phyloP scores from a whole-genome alignment of 1,140 invertebrate genomes.

The Polyergus mexicanus region DNA sequence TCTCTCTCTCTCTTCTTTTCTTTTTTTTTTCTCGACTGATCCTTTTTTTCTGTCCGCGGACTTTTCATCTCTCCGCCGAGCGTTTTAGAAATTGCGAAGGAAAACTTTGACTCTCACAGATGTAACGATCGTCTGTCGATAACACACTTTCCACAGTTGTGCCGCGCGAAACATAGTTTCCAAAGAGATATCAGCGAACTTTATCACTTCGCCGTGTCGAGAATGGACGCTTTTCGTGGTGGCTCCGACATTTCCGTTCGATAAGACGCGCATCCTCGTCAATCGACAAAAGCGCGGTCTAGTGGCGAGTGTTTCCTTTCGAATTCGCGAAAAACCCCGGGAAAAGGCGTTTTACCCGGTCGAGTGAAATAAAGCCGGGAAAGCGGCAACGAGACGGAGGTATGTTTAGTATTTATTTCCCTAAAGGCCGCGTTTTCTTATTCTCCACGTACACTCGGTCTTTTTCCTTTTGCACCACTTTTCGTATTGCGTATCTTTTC shows the following conservation, averaged over 20 bases:
- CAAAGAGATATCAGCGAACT: constrained; percentile 59
- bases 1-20: not conserved
- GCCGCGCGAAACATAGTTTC: constrained; percentile 52
- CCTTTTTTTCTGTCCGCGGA: not conserved
- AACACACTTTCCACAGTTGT: constrained; percentile 46
- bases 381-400: constrained; percentile 26
- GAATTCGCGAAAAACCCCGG: constrained; percentile 33
- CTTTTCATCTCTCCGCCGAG: constrained; percentile 7
- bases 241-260: constrained; percentile 54
- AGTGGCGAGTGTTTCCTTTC: not conserved
- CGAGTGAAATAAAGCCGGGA: constrained; percentile 44
- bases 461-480: constrained; percentile 53
- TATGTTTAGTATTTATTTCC: constrained; percentile 74
- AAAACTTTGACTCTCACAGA: constrained; percentile 54
- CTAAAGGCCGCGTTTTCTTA: constrained; percentile 55
- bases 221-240: constrained; percentile 51
- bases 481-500: constrained; percentile 50
- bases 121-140: constrained; percentile 44
- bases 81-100: constrained; percentile 36
- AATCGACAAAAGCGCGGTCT: not conserved
- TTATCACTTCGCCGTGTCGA: constrained; percentile 50
- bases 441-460: constrained; percentile 26
- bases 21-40: not conserved
- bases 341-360: constrained; percentile 16
- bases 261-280: constrained; percentile 26